phyloP scores from a whole-genome alignment of 2,113 vertebrate species.

The Centropus bengalensis region DNA sequence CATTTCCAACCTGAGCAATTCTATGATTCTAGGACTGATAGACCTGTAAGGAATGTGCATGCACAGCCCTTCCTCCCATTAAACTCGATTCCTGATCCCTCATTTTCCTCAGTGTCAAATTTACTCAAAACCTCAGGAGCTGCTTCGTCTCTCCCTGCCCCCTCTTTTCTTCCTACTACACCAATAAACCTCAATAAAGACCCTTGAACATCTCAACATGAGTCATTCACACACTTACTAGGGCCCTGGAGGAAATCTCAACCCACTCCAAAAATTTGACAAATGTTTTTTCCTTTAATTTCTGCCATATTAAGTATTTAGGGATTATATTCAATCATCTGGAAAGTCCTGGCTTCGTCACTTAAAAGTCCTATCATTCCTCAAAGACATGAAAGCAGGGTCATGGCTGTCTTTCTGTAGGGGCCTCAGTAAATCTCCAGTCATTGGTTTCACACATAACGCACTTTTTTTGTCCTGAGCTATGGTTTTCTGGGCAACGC shows the following conservation, averaged over 20 bases:
- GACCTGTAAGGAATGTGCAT: neutral
- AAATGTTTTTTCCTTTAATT: neutral
- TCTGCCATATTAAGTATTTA: neutral
- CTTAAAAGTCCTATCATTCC: neutral
- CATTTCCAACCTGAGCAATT: neutral
- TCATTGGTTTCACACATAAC: neutral
- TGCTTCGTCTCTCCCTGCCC: neutral
- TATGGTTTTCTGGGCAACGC: neutral
- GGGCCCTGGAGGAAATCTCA: neutral
- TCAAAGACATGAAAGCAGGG: neutral
- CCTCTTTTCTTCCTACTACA: neutral
- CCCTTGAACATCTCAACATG: neutral
- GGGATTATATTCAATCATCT: neutral
- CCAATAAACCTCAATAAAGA: neutral
- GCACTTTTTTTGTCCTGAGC: neutral
- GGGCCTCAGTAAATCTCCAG: neutral
- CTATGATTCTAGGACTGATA: too few relatives aligned
- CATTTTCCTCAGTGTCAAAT: neutral
- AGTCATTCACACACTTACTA: neutral
- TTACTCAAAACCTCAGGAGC: neutral
- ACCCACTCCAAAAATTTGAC: neutral
- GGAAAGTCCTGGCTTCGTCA: neutral
- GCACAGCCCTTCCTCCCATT: neutral
- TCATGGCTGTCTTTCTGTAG: neutral
- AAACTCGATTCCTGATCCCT: neutral